phyloP scores from a whole-genome alignment of 2,888 invertebrate species.

The Marronus borbonicus region DNA sequence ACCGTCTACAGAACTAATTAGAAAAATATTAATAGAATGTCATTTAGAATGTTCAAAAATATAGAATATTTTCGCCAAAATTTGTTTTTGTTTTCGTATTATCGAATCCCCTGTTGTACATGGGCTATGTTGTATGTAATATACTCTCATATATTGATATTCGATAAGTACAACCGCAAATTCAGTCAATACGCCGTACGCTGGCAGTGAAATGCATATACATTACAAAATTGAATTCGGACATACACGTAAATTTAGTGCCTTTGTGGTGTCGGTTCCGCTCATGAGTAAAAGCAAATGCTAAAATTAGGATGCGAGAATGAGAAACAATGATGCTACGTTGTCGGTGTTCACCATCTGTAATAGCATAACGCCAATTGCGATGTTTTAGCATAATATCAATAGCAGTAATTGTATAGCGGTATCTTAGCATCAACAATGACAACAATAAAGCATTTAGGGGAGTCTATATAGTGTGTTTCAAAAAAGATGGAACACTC shows the following conservation, averaged over 20 bases:
- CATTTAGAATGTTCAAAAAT: too few species aligned
- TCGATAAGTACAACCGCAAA: constrained; percentile 50
- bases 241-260: constrained; percentile 54
- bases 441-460: background rate
- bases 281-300: constrained; percentile 53
- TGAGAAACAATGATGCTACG: background rate
- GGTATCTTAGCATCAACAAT: background rate
- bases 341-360: constrained; percentile 15
- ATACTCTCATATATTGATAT: constrained; percentile 21
- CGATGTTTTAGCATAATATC: constrained; percentile 11
- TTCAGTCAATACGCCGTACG: constrained; percentile 42
- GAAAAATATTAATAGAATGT: too few species aligned
- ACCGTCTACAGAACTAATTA: too few species aligned
- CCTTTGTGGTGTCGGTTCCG: constrained; percentile 53
- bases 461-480: too few species aligned
- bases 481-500: too few species aligned
- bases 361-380: background rate
- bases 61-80: too few species aligned
- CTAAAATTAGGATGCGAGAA: constrained; percentile 20
- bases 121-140: background rate
- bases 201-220: constrained; percentile 54
- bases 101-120: background rate
- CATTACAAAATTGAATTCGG: constrained; percentile 55
- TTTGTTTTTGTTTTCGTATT: background rate
- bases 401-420: background rate